Base-by-base conservation (phyloP, 2,113 vertebrate genomes). In the Nesoenas mayeri region DNA sequence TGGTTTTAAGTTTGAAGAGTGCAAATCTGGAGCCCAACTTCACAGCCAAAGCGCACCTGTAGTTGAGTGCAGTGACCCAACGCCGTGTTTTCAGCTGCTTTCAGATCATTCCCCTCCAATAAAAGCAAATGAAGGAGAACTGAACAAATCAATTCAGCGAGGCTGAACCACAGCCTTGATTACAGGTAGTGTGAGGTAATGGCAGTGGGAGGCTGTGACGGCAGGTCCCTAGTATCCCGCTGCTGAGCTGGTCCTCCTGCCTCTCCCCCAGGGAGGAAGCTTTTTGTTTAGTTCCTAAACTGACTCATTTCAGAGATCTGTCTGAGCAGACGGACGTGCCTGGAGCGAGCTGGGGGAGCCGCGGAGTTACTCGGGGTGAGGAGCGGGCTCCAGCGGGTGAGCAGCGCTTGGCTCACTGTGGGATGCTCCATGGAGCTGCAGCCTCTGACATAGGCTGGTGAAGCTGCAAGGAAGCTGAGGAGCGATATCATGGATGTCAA, bases 351-450 rank as follows among this genome's bases (percentile, higher is more conserved):
- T 24, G 72, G 34, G 75, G 53, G 32, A 64, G 53, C 86, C 25
- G 60, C 40, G 15, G 5, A 31, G 20, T 50, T 56, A 15, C 5
- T 3, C 3, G 1, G 47, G 36, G 42, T 21, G 25, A 38, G 54
- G 1, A 57, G 0, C 42, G 28, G 21, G 28, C 31, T 79, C 17
- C 1, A 47, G 25, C 15, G 0, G 6, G 21, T 6, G 15, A 65
- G 9, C 32, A 24, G 10, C 2, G 2, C 36, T 40, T 25, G 64
- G 10, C 38, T 28, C 3, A 0, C 5, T 3, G 15, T 32, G 57
- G 86, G 88, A 73, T 47, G 58, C 26, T 73, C 9, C 15, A 6
- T 20, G 85, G 61, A 92, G 56, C 57, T 5, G 2, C 40, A 67
- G 61, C 69, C 65, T 12, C 14, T 10, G 51, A 1, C 12, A 6